Evolutionary conservation across 2,113 vertebrate genomes (phyloP), one percentile per base, ranked within the genome.

Genomic region (Rhynchopsitta pachyrhyncha): DNA sequence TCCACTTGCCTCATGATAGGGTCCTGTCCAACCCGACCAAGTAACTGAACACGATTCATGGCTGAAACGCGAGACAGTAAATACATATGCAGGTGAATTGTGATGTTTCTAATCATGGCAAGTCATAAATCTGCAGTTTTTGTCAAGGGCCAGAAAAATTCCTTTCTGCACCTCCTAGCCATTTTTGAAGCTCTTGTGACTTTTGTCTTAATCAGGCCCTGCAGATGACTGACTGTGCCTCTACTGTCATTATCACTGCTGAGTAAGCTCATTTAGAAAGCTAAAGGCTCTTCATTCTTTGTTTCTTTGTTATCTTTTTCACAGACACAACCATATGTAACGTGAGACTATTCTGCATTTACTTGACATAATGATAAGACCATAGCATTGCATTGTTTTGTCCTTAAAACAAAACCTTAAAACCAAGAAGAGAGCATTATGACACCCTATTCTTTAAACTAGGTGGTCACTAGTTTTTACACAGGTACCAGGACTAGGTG

Each of bases 1-100:
- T 99, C 99, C 79, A 98, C 98, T 90, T 99, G 99, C 92, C 99
- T 99, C 99, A 99, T 99, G 75, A 99, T 98, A 1, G 99, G 99
- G 94, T 99, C 99, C 97, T 99, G 99, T 28, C 99, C 99, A 29
- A 99, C 99, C 24, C 99, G 98, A 20, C 99, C 99, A 31, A 99
- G 97, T 66, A 99, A 97, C 97, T 99, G 99, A 37, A 99, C 99
- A 5, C 98, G 98, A 93, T 99, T 99, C 97, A 99, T 97, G 12
- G 99, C 99, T 99, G 94, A 92, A 97, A 97, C 0, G 1, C 1
- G 0, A 70, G 19, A 93, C 6, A 87, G 29, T 59, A 91, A 62
- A 62, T 11, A 13, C 33, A n/a, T 1, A 49, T 0, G 29, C 3
- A 29, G 11, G 20, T 89, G 17, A 94, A 42, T 24, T n/a, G 39